Evolutionary conservation across 2,113 vertebrate genomes (phyloP).

Genomic region (Chamaea fasciata): DNA sequence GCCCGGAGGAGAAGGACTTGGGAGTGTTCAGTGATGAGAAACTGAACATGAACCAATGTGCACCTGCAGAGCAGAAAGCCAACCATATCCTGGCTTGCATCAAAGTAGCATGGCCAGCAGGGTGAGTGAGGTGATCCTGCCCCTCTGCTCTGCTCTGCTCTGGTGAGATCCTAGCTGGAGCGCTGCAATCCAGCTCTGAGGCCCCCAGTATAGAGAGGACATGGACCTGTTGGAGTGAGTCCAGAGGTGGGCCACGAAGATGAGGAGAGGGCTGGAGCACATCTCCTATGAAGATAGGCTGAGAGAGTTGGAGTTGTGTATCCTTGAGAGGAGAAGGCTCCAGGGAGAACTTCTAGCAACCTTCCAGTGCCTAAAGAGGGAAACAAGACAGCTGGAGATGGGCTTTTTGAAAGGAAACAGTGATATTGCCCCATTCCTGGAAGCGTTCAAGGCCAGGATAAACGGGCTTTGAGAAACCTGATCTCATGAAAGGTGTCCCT

Average conservation of each 20-base stretch:
- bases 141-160: neutral
- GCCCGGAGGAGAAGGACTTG: neutral
- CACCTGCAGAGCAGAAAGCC: neutral
- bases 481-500: neutral
- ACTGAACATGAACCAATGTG: neutral
- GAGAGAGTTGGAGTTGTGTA: neutral
- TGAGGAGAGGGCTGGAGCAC: neutral
- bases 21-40: neutral
- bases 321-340: neutral
- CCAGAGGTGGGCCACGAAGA: neutral
- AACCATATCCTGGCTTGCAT: neutral
- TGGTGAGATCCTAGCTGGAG: neutral
- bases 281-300: neutral
- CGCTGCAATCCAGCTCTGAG: neutral
- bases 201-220: neutral
- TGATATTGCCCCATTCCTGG: neutral
- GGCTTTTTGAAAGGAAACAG: neutral
- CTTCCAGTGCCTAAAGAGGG: neutral
- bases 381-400: neutral
- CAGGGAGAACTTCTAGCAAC: neutral
- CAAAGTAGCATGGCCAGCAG: neutral
- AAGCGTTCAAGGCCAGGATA: neutral
- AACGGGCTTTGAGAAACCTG: neutral
- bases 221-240: neutral
- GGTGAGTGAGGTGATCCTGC: neutral